phyloP scores from a whole-genome alignment of 2,797 vertebrate species.

The Malacoraja senta region DNA sequence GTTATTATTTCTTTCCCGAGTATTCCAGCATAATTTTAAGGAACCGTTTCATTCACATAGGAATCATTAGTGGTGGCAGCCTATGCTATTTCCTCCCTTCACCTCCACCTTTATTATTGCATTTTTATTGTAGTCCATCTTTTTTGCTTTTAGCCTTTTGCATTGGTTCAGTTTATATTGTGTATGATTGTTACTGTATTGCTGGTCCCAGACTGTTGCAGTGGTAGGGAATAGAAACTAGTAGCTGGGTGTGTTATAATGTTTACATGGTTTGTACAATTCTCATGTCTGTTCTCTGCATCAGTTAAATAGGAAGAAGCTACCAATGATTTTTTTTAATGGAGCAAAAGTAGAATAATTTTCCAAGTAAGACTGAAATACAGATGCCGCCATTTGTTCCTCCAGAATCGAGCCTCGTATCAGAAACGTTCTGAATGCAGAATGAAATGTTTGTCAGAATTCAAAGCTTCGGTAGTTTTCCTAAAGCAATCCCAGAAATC shows the following conservation, averaged over 20 bases:
- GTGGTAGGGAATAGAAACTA: neutral
- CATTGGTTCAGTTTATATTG: neutral
- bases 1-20: neutral
- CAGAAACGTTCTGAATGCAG: constrained; percentile 9
- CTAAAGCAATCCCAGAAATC: neutral
- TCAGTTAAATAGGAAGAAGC: neutral
- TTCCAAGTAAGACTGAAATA: neutral
- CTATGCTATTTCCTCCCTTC: neutral
- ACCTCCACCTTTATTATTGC: neutral
- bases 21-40: neutral
- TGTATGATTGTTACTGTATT: neutral
- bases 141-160: neutral
- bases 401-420: neutral
- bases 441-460: constrained; percentile 33
- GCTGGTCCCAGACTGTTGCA: neutral
- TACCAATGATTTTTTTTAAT: neutral
- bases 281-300: neutral
- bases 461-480: constrained; percentile 11
- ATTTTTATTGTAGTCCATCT: neutral
- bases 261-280: constrained; percentile 26
- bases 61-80: neutral
- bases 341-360: neutral
- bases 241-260: constrained; percentile 28
- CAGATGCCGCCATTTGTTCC: neutral
- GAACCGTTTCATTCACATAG: neutral